phyloP scores from a whole-genome alignment of 2,797 vertebrate species.

The Bovichtus variegatus region DNA sequence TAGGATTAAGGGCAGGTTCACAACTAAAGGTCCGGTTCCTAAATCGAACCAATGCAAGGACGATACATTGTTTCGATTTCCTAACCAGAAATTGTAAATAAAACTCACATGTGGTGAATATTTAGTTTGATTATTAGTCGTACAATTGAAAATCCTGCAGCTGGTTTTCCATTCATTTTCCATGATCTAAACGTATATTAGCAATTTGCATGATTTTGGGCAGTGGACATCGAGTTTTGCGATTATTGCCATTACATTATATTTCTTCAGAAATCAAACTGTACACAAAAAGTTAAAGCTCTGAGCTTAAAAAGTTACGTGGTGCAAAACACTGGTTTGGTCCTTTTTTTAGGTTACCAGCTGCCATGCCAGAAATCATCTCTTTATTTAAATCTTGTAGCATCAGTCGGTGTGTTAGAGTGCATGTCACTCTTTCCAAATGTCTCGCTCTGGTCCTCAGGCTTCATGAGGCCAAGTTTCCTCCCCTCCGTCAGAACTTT shows the following conservation, averaged over 20 bases:
- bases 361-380: neutral
- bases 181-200: neutral
- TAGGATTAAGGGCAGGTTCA: too few relatives aligned
- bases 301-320: neutral
- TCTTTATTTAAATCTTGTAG: neutral
- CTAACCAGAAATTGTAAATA: too few relatives aligned
- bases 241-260: neutral
- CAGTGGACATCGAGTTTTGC: neutral
- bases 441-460: constrained; percentile 36
- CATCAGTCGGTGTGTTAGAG: constrained; percentile 8
- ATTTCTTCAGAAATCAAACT: neutral
- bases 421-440: constrained; percentile 21
- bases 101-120: too few relatives aligned
- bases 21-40: too few relatives aligned
- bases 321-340: neutral
- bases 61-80: too few relatives aligned
- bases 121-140: too few relatives aligned
- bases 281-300: neutral
- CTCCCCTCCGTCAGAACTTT: constrained; percentile 50
- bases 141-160: too few relatives aligned
- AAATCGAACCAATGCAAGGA: too few relatives aligned
- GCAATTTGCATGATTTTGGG: too few relatives aligned
- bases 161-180: neutral
- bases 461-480: constrained; percentile 20
- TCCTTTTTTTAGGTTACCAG: neutral